A percentile compares a stretch with the other conserved stretches of the same genome.
These are phyloP conservation scores for Chymomyza procnemis DNA, from an alignment of 2,888 invertebrate genomes.

Conservation along the genomic window DNA sequence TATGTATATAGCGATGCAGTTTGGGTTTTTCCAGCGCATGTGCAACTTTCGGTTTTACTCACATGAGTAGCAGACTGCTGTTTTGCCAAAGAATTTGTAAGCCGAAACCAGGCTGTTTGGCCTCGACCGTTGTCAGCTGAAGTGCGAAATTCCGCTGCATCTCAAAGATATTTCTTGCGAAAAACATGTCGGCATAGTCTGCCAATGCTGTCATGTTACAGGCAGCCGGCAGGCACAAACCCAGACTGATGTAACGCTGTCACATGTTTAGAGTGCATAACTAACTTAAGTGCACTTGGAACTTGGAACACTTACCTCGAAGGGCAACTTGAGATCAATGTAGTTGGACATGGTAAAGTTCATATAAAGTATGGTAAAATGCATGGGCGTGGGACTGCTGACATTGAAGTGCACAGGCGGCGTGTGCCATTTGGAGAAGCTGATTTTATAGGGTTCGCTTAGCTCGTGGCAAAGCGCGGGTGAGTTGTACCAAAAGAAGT, in stretches of 20 bases:
- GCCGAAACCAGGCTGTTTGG: constrained; percentile 61
- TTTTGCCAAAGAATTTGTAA: constrained; percentile 59
- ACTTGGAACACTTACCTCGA: constrained; percentile 56
- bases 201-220: constrained; percentile 73
- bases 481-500: constrained; percentile 67
- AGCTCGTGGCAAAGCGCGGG: constrained; percentile 63
- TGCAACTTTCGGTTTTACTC: constrained; percentile 31
- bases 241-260: constrained; percentile 76
- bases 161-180: constrained; percentile 62
- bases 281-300: background rate
- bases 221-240: constrained; percentile 79
- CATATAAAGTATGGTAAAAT: constrained; percentile 64
- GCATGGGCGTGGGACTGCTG: constrained; percentile 61
- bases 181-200: constrained; percentile 64
- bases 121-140: constrained; percentile 56
- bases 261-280: constrained; percentile 10
- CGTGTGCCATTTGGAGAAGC: constrained; percentile 44
- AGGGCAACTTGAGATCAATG: constrained; percentile 64
- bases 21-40: background rate
- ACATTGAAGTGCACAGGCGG: constrained; percentile 45
- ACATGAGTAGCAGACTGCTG: constrained; percentile 57
- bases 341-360: constrained; percentile 63
- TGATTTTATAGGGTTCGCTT: constrained; percentile 59
- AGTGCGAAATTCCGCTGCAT: constrained; percentile 71
- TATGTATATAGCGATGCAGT: background rate